Evolutionary conservation across 2,113 vertebrate species (phyloP), one percentile per base, ranked within the genome.

Genomic region (Argyrosomus japonicus): DNA sequence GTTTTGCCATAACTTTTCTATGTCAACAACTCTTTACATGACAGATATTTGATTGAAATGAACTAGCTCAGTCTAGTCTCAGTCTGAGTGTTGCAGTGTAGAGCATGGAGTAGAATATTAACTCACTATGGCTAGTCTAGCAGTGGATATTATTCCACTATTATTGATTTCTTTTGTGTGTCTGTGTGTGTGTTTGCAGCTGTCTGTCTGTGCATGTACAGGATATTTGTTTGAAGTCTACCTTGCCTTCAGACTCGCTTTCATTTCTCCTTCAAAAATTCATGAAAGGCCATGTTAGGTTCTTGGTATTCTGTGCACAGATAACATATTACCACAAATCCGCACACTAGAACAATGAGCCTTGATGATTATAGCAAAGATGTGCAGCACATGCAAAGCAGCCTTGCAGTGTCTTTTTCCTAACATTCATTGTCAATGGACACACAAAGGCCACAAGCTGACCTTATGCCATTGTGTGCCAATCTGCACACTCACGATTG

Each of bases 201-300:
- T 45, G 45, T 45, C 6, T 74, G 5, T 8, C 1, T 72, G 29
- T 40, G 25, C 67, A 61, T 11, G 25, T 32, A 45, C 40, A 45
- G 36, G 13, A 21, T 51, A 14, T 53, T 51, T 56, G 47, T 79
- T 82, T 85, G 87, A 88, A 67, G 75, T 57, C 23, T 54, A 27
- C 32, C 51, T 40, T 69, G 25, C 40, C 36, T 72, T 61, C 54
- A 57, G 56, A 15, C 36, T 64, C 48, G n/a, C 57, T 67, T 78
- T 84, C 21, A 78, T 75, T 72, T 62, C 32, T 45, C 51, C 53
- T 65, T 87, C 47, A 83, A 80, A 79, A 65, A 77, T 80, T 77
- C 65, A 75, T 77, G 48, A 76, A 73, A 72, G 29, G 21, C 40
- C 72, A 14, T 80, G 53, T 61, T 72, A 61, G 43, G 51, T 74